Conservation (phyloP, 2,113 vertebrate genomes). For the Hoplias malabaricus region DNA sequence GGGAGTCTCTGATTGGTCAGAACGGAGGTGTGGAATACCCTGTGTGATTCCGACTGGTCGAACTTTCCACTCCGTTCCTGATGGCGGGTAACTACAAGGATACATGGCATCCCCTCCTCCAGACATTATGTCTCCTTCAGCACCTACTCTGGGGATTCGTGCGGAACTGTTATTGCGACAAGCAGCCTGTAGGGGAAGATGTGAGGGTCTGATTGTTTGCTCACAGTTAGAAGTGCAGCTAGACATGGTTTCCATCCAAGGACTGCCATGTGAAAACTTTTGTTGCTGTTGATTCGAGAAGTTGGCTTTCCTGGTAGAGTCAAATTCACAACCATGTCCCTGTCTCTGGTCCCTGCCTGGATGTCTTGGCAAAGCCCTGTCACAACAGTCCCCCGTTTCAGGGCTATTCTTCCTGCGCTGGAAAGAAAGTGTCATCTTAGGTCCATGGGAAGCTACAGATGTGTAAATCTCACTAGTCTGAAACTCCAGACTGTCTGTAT, state of each 20-base stretch:
- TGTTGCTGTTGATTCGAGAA: slow-evolving; percentile 18
- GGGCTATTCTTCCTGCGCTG: slow-evolving; percentile 64
- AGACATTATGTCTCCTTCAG: background rate
- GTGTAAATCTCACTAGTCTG: slow-evolving; percentile 72
- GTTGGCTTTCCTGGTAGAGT: slow-evolving; percentile 1
- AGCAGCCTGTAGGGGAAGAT: slow-evolving; percentile 42
- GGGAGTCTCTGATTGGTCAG: slow-evolving; percentile 23
- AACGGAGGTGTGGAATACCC: slow-evolving; percentile 40
- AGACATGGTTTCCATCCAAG: background rate
- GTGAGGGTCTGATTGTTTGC: slow-evolving; percentile 40
- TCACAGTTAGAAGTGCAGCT: slow-evolving; percentile 4
- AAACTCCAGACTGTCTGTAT: slow-evolving; percentile 85
- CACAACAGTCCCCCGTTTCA: slow-evolving; percentile 54
- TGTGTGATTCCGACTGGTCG: slow-evolving; percentile 51
- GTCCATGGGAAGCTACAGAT: slow-evolving; percentile 51
- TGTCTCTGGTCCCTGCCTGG: background rate
- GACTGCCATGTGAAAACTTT: background rate
- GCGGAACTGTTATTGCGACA: slow-evolving; percentile 10
- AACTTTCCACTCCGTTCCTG: slow-evolving; percentile 31
- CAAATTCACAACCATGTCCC: background rate
- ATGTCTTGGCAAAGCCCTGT: background rate
- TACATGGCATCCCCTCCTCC: slow-evolving; percentile 20
- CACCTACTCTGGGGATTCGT: background rate
- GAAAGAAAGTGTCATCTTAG: slow-evolving; percentile 56
- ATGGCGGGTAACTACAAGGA: slow-evolving; percentile 23